Base-by-base conservation (phyloP, 2,797 vertebrate genomes). In the Chaetodon trifasciatus region DNA sequence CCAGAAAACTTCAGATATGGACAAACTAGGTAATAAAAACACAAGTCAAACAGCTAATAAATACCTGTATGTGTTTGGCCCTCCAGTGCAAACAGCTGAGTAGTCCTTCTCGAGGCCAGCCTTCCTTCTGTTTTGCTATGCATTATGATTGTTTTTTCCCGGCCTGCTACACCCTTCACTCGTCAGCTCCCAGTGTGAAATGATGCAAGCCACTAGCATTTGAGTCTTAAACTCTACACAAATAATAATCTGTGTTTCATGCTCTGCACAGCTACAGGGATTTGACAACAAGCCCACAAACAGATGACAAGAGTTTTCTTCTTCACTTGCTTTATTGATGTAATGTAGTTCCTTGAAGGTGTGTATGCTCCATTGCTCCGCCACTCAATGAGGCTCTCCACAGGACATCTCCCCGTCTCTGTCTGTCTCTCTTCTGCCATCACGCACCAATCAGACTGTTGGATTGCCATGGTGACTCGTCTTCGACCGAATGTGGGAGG, bases 391-490 rank as follows among this genome's bases (percentile, higher is more conserved):
- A 87, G 52, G 67, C 83, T 88, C 91, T 87, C 91, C 73, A 77
- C 89, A 80, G 84, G 91, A 88, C 70, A 72, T 78, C 71, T 79
- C 79, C 67, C 76, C 50, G 16, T 72, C 57, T 69, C 10, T 74
- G 76, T 76, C 68, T 69, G 75, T 76, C 72, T 58, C 73, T 79
- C 50, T 24, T 83, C 63, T 70, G 62, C 80, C 76, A 80, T 85
- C 83, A 83, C 50, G n/a, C 76, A 75, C 80, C 81, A 81, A 78
- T 79, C 79, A 84, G 69, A 73, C 73, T 12, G 40, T 53, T 49
- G 61, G 85, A 90, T 93, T 68, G 83, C 93, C 91, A 92, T 90
- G 91, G 93, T 76, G 87, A 94, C 91, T 88, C 47, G 44, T 85
- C 83, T 81, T 86, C 79, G 81, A 89, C 82, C 82, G 83, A 89